Evolutionary conservation across 2,888 invertebrate genomes (phyloP), one percentile per base, ranked within the genome.

Genomic region (Bellardia bayeri): DNA sequence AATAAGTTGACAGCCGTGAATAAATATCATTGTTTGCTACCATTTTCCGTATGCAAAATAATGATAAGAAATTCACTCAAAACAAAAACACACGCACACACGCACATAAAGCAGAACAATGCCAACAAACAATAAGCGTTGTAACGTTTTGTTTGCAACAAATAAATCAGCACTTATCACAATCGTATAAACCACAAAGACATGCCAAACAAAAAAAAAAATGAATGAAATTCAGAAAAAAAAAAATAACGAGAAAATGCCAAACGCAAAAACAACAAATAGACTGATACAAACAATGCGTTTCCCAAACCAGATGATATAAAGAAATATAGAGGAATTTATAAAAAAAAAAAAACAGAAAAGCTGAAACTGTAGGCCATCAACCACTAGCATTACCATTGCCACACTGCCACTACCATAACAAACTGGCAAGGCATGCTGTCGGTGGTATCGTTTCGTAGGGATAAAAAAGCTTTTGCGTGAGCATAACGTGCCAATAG

Each of bases 111-210:
- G 23, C 33, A 33, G 23, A 64, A 64, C 40, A 83, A 64, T 64
- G 11, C n/a, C 23, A 83, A 56, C 63, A 83, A 66, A 69, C 78
- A 87, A 76, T 51, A 81, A 88, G 42, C 56, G 45, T 72, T 78
- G 56, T 84, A 88, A 87, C 68, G 58, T 66, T 86, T 87, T 89
- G 85, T 76, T 88, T 85, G 82, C 90, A 90, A 90, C 90, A 91
- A 92, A 92, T 92, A 91, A 92, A 92, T 92, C 92, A 92, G 90
- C 89, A 91, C 92, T 92, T 92, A 92, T 92, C 92, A 90, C 90
- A 90, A 90, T 91, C 91, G 90, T 89, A 88, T 89, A 90, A 83
- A 90, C 91, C 91, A 89, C 91, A 91, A 91, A 91, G 90, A 91
- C 90, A 88, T 85, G 80, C 58, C 85, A 82, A 82, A 75, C 30